Conservation (phyloP, 2,113 vertebrate genomes). For the Aleadryas rufinucha region DNA sequence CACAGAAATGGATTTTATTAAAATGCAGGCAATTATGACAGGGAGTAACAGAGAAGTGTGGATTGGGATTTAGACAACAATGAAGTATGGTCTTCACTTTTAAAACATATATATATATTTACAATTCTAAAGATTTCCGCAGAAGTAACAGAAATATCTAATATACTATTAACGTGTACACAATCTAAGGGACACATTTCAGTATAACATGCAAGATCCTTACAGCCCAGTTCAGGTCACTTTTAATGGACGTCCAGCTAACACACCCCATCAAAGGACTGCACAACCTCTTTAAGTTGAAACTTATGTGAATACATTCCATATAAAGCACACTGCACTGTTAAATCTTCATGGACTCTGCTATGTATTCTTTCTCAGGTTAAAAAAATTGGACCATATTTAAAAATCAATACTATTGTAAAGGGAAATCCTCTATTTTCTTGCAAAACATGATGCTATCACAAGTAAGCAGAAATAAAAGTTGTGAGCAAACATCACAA, state of each 20-base stretch:
- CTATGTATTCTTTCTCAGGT: not conserved
- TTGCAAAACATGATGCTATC: not conserved
- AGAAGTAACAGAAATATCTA: not conserved
- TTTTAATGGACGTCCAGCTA: not conserved
- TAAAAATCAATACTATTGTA: not conserved
- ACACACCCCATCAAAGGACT: not conserved
- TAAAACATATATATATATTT: not conserved
- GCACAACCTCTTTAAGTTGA: not conserved
- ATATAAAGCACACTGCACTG: not conserved
- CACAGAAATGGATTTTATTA: not conserved
- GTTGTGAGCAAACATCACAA: not conserved
- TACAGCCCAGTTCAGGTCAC: rapidly evolving
- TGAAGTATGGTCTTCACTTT: not conserved
- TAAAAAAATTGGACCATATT: not conserved
- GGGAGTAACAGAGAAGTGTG: not conserved
- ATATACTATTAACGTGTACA: not conserved
- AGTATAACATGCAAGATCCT: not conserved
- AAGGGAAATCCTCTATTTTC: not conserved
- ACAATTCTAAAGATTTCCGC: not conserved
- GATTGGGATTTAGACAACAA: not conserved
- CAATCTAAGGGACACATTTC: not conserved
- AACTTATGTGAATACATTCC: not conserved
- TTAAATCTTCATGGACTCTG: not conserved
- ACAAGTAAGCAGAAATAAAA: not conserved
- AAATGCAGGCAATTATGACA: not conserved